Conservation (phyloP, 2,797 vertebrate species). For the Pipistrellus nathusii region DNA sequence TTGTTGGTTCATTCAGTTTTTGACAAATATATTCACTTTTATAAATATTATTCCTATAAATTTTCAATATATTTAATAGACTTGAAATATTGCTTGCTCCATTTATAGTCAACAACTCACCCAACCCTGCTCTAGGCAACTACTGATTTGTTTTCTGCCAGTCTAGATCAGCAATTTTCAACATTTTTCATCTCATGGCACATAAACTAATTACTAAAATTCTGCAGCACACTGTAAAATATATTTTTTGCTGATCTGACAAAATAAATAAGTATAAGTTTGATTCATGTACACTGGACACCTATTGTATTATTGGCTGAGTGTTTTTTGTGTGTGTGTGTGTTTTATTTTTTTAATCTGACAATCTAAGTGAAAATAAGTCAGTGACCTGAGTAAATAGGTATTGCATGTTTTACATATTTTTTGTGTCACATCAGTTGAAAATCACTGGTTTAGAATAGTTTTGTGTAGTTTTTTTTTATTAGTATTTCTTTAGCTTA, state of each 20-base stretch:
- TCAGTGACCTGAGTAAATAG: not conserved
- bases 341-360: not conserved
- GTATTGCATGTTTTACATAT: not conserved
- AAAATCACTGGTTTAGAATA: not conserved
- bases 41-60: not conserved
- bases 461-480: not conserved
- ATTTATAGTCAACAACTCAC: not conserved
- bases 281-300: not conserved
- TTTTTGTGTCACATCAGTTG: not conserved
- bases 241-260: not conserved
- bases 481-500: slow-evolving; percentile 2
- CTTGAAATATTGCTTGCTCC: not conserved
- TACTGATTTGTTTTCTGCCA: not conserved
- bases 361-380: not conserved
- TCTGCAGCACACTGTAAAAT: not conserved
- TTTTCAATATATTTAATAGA: not conserved
- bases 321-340: too few relatives aligned
- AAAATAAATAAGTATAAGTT: not conserved
- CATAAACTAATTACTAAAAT: not conserved
- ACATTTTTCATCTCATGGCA: not conserved
- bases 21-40: not conserved
- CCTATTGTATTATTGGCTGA: not conserved
- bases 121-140: rapidly evolving
- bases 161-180: not conserved
- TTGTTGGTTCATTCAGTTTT: not conserved